Evolutionary conservation across 2,797 vertebrate genomes (phyloP), one percentile per base, ranked within the genome.

Genomic region (Bryconaethiops microstoma): DNA sequence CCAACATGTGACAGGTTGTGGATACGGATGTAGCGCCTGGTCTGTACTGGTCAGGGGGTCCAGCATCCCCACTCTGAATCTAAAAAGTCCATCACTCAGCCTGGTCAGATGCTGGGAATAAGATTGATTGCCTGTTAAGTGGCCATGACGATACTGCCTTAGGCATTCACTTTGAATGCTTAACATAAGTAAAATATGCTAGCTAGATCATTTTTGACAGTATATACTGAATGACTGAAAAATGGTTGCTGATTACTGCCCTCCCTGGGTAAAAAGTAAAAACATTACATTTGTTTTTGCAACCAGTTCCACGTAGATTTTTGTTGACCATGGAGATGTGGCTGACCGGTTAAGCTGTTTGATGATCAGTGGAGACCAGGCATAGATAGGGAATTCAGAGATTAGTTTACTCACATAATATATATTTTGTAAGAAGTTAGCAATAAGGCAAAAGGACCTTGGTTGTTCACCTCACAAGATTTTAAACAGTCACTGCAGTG

Each of bases 401-500:
- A 25, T 75, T 55, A 54, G 76, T 78, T 64, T 74, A 78, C 19
- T 57, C 70, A 72, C 52, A 74, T 68, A 74, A 35, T 60, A 57
- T 60, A 73, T 79, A 64, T 74, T 79, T 74, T 73, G 23, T 71
- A 79, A 65, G 62, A 57, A 23, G 35, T 81, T 35, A 84, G 83
- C 65, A 84, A 84, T 79, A 81, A 81, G 81, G 83, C 83, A 84
- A 82, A 82, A 84, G 79, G 69, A 55, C 29, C 78, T 79, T 42
- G 42, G 80, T 84, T 84, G 65, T 82, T 84, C 76, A 81, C 69
- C 75, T 69, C 62, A 68, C 16, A 72, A 63, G 17, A 76, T 65
- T 70, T 64, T n/a, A 79, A 76, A 62, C 57, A 76, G 76, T 82
- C 72, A 76, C 50, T 81, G 79, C 76, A 71, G 75, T 63, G 63